Evolutionary conservation across 2,888 invertebrate species (phyloP), one percentile per base, ranked within the genome.

Genomic region (Himalopsyche tibetana): DNA sequence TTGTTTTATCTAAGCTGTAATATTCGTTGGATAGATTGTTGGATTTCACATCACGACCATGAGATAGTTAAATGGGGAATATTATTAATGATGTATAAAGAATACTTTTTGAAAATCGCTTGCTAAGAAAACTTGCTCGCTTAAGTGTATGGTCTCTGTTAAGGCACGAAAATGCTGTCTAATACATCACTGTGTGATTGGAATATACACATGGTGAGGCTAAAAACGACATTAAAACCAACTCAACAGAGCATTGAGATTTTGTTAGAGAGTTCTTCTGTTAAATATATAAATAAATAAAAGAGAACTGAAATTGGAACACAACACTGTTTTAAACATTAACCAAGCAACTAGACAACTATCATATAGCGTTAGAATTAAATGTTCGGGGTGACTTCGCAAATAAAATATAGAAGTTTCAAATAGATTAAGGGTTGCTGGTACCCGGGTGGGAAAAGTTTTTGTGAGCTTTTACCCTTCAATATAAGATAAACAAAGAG

Each of bases 161-260:
- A 74, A 74, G 74, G 36, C 36, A 36, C 74, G 38, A 74, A 74
- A 38, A 74, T 74, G 74, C 74, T 74, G 74, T 74, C 74, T 38
- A 74, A 74, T 74, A 28, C 74, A 74, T 74, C 74, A 74, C 74
- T 36, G 74, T 69, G 28, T 36, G 74, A 74, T 74, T 36, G 74
- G 36, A 74, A 74, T 74, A 19, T 38, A 38, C 4, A 36, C 36
- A 15, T 51, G 15, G 38, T 74, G n/a, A 74, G 28, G 38, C 74
- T 12, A 74, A 74, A 51, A 74, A 74, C 74, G 74, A 74, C 38
- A 74, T 12, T 74, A 36, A 74, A 74, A 74, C 74, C 36, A 74
- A 74, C 36, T 36, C 12, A 15, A 74, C 74, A 38, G 38, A 74
- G 38, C 74, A 74, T 74, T 74, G 28, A 12, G 36, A 1, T 15